Conservation (phyloP, 2,113 vertebrate genomes). For the Xenopus tropicalis region UCB_Xtro_10.0 CM004446.2:132799501-132800000, state of each 20-base stretch:
- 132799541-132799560: background rate
- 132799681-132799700: conserved; percentile 76
- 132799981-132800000: conserved; percentile 68
- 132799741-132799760: conserved; percentile 84
- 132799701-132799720: conserved; percentile 92
- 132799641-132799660: conserved; percentile 69
- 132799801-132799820: conserved; percentile 69
- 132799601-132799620: conserved; percentile 42
- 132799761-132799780: conserved; percentile 73
- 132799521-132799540: no score
- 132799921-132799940: conserved; percentile 62
- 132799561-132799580: background rate
- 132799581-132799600: background rate
- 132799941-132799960: conserved; percentile 60
- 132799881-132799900: conserved; percentile 53
- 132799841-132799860: conserved; percentile 45
- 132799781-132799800: conserved; percentile 57
- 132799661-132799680: conserved; percentile 68
- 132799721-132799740: conserved; percentile 75
- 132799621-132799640: conserved; percentile 51
- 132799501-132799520: no score
- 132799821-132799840: conserved; percentile 65
- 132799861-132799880: conserved; percentile 54
- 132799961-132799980: conserved; percentile 63
- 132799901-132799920: conserved; percentile 66